Conservation (phyloP, 2,797 vertebrate species). For the Sus cebifrons region DNA sequence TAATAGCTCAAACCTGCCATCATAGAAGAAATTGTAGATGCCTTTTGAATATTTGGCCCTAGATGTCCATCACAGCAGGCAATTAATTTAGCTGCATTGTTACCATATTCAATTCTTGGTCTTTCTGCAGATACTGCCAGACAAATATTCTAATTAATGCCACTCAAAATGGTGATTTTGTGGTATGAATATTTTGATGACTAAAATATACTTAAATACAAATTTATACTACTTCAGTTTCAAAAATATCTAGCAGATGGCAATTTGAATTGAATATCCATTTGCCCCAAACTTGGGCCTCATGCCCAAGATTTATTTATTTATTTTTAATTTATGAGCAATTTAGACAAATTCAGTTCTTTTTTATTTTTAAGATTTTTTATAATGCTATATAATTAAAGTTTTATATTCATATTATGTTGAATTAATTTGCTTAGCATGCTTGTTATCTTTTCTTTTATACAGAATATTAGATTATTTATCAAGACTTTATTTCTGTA, state of each 20-base stretch:
- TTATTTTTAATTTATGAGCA: not conserved
- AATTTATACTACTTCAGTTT: not conserved
- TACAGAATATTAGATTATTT: not conserved
- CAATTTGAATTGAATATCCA: conserved; percentile 14
- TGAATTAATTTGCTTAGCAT: not conserved
- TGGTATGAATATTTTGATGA: conserved; percentile 10
- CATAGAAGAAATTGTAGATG: not conserved
- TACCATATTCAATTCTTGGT: not conserved
- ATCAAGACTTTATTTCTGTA: not conserved
- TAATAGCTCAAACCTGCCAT: not conserved
- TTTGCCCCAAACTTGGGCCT: not conserved
- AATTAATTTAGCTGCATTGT: conserved; percentile 57
- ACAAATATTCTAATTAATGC: conserved; percentile 64
- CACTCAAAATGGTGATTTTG: conserved; percentile 53
- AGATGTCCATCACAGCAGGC: not conserved
- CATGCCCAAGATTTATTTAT: not conserved
- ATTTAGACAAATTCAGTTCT: not conserved
- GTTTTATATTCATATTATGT: not conserved
- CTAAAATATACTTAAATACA: conserved; percentile 35
- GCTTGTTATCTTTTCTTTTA: not conserved
- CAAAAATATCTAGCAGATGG: conserved; percentile 48
- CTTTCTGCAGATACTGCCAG: not conserved
- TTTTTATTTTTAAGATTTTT: not conserved
- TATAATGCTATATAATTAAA: not conserved
- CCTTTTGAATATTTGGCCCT: conserved; percentile 50